Base-by-base conservation (phyloP, 2,113 vertebrate species). In the Echinops telfairi region DNA sequence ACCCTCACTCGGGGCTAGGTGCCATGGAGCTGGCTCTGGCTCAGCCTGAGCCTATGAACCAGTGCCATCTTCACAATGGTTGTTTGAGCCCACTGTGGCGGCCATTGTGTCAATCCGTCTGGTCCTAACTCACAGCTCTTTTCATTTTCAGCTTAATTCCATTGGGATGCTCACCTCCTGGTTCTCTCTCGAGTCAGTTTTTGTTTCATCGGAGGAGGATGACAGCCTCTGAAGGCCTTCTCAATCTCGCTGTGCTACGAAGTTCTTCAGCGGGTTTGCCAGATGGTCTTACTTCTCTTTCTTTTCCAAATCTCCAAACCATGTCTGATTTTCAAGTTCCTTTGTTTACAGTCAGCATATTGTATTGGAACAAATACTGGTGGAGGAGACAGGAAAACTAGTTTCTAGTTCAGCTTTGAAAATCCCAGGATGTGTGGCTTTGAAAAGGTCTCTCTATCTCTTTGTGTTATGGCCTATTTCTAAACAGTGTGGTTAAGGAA, bases 381-480 rank as follows among this genome's bases (percentile, higher is more conserved):
- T 19, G 2, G 86, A 68, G 40, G 64, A 88, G 15, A 0, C 7
- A 71, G 86, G 73, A 73, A 31, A 75, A n/a, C 20, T 79, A 53
- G 40, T 83, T 83, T 94, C 78, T 27, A 83, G 10, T 62, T 90
- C 47, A 66, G 27, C 17, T 83, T 89, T 9, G 66, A 85, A 94
- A 38, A 92, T 75, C 40, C 3, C 33, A 70, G 64, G 27, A 10
- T 68, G 6, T 31, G 27, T 33, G 6, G 47, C 36, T 92, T 86
- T 81, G 71, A 33, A 70, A 64, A 89, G 60, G 33, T 66, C 38
- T 64, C 10, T 76, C 71, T 53, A 27, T 12, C 6, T 53, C 6
- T 33, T 68, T 43, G 33, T 29, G n/a, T 64, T 77, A 87, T 15
- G 33, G 40, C 8, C 14, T 73, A 29, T 89, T 94, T 94, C 62